Percentiles rank a stretch among this genome's conserved stretches.
These are phyloP conservation scores for Echiichthys vipera DNA, from an alignment of 2,797 vertebrate genomes.

Conservation along the genomic window DNA sequence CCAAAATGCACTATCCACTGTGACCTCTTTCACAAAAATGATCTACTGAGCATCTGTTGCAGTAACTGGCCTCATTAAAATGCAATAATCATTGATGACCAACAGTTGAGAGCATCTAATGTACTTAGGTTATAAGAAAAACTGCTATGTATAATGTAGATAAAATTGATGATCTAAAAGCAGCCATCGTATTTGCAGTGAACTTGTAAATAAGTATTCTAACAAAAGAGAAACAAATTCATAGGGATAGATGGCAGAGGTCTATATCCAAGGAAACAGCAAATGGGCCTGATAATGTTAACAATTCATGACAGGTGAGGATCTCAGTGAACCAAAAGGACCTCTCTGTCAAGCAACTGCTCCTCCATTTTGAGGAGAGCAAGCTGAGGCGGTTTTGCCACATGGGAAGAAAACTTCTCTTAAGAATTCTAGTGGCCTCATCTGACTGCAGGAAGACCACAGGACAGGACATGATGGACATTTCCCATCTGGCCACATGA, in stretches of 20 bases:
- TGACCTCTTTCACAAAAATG: constrained; percentile 19
- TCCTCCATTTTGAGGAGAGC: constrained; percentile 19
- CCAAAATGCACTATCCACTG: constrained; percentile 27
- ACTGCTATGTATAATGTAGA: neutral
- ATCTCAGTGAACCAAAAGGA: constrained; percentile 31
- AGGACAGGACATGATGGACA: neutral
- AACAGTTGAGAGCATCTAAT: neutral
- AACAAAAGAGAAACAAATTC: neutral
- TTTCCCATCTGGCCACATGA: neutral
- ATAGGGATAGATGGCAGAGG: neutral
- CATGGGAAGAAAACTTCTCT: neutral
- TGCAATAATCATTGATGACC: constrained; percentile 21
- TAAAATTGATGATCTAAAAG: neutral
- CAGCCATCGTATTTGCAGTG: neutral
- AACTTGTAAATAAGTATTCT: neutral
- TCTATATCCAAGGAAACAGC: neutral
- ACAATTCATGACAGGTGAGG: constrained; percentile 26
- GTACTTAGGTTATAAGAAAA: neutral
- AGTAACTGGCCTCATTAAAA: constrained; percentile 44
- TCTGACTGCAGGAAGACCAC: neutral
- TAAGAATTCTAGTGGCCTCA: neutral
- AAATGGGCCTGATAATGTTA: neutral
- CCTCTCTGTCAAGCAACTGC: constrained; percentile 23
- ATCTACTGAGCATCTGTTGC: constrained; percentile 38
- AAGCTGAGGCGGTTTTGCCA: constrained; percentile 15